Evolutionary conservation across 2,888 invertebrate genomes (phyloP).

Genomic region (Caenorhabditis doughertyi): DNA sequence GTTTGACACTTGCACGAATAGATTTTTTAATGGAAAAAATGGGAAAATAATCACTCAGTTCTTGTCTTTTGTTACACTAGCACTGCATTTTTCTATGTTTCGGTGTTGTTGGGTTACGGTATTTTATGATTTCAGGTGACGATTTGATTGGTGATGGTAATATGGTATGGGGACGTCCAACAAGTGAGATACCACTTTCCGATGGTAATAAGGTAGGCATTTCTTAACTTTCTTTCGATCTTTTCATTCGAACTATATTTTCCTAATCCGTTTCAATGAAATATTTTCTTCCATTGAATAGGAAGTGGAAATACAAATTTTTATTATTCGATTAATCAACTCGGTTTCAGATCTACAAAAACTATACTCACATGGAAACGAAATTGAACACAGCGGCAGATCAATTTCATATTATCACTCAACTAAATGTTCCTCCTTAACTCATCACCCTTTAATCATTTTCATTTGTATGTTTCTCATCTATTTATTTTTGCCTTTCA

Average conservation of each 20-base stretch:
- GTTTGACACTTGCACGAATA: constrained; percentile 40
- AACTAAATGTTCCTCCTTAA: constrained; percentile 39
- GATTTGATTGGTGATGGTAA: constrained; percentile 68
- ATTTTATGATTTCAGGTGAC: constrained; percentile 60
- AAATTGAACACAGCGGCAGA: constrained; percentile 66
- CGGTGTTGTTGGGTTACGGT: not conserved
- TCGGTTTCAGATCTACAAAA: constrained; percentile 54
- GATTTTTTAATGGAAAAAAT: not conserved
- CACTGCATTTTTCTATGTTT: not conserved
- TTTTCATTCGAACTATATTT: too few relatives aligned
- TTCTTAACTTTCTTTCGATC: not conserved
- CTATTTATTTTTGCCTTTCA: constrained; percentile 1
- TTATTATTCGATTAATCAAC: not conserved
- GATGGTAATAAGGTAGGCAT: constrained; percentile 55
- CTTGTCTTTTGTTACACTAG: constrained; percentile 6
- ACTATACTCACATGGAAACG: constrained; percentile 72
- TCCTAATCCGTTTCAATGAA: not conserved
- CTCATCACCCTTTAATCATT: too few relatives aligned
- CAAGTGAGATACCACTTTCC: constrained; percentile 67
- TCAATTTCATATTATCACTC: constrained; percentile 66
- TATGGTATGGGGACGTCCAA: constrained; percentile 70
- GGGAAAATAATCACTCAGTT: not conserved
- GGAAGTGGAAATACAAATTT: too few relatives aligned
- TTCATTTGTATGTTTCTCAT: constrained; percentile 2
- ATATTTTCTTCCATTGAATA: too few relatives aligned